Evolutionary conservation across 2,797 vertebrate species (phyloP), one percentile per base, ranked within the genome.

Genomic region (Todus mexicanus): DNA sequence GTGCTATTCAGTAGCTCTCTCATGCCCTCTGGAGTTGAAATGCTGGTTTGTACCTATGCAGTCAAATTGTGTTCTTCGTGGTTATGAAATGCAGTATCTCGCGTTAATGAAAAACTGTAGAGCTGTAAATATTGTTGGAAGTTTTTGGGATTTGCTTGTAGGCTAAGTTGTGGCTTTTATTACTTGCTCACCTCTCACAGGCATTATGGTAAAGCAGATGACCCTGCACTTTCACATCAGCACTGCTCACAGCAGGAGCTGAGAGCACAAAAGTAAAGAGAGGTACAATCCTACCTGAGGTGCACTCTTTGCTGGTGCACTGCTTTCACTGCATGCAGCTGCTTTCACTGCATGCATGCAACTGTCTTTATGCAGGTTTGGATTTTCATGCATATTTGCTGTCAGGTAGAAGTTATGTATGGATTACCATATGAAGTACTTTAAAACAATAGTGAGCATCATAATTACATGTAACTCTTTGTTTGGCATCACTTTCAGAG

Each of bases 11-110:
- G 72, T 56, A 76, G 95, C 94, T 95, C 92, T 95, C 91, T 96
- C 48, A 70, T 63, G 96, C 97, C 95, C 96, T 91, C 95, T 97
- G 87, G 95, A 90, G 93, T 96, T 91, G 33, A 87, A 95, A 87
- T 27, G 48, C 16, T 73, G 84, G 5, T 79, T 75, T 73, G 54
- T 71, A 33, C 14, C 43, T 92, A 23, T 75, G 70, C 73, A 93
- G 23, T 57, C 50, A 18, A 64, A 76, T 9, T 47, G 40, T 38
- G 22, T 13, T 90, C 79, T 87, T 71, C 57, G 47, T 4, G 1
- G 16, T 29, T 57, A n/a, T 35, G 25, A 42, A 72, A 40, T 72
- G 37, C 56, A 26, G 29, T 59, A 51, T 26, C 22, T 17, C 27
- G 8, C 13, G 5, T 76, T 59, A 83, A 66, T n/a, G 33, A 59